Base-by-base conservation (phyloP, 2,113 vertebrate genomes). In the Thalassoma bifasciatum region DNA sequence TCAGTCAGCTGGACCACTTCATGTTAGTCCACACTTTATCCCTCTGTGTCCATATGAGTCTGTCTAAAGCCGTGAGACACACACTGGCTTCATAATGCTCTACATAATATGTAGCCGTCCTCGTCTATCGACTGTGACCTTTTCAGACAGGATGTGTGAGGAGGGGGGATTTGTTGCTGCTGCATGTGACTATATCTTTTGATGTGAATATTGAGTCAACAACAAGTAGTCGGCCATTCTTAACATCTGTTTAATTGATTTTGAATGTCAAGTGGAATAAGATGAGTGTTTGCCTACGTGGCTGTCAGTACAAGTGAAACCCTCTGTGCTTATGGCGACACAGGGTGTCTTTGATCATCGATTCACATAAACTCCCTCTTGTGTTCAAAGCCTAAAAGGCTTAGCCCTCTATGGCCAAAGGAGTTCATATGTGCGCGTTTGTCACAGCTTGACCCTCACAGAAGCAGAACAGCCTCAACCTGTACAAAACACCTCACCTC, bases 161-260 rank as follows among this genome's bases (percentile, higher is more conserved):
- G 51, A 51, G 72, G 38, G n/a, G 21, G 1, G 50, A 54, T 53
- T 22, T 58, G 52, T n/a, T 62, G 75, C 49, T 46, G 66, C 51
- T 73, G 71, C 44, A 52, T 72, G 77, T 30, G 63, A 84, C 69
- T 82, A 13, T 76, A 81, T 72, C 81, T 82, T 85, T 77, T 85
- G 81, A 84, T 86, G 84, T 84, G 72, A 89, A 82, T 90, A 89
- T 85, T 86, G 86, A 90, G 89, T 85, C 81, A 76, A 81, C 77
- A 70, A 75, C 46, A 66, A 79, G 54, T 74, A 74, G 80, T 74
- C 21, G 6, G 62, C 59, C 50, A 42, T 74, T 82, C 75, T 83
- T 83, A 86, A 90, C 86, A 92, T 89, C 83, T 88, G 85, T 92
- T 91, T 90, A 89, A 93, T 91, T 89, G 89, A 93, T 91, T 90